Evolutionary conservation across 64 coral and sea anemone genomes (phyloP).

Genomic region (Pachyseris speciosa): DNA sequence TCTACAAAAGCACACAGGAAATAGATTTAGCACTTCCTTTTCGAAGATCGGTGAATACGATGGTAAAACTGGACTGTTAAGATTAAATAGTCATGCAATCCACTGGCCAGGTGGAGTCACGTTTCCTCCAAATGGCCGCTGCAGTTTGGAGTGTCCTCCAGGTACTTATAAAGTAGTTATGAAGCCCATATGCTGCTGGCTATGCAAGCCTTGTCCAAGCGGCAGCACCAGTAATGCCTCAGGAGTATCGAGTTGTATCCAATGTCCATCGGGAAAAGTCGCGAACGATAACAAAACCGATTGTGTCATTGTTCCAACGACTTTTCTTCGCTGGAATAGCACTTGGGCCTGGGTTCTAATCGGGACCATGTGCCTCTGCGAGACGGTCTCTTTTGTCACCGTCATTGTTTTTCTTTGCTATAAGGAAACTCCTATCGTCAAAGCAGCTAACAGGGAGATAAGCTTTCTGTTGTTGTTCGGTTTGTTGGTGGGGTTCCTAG

Average conservation of each 20-base stretch:
- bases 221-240: constrained; percentile 43
- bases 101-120: constrained; percentile 19
- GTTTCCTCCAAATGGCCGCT: background rate
- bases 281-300: constrained; percentile 49
- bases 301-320: constrained; percentile 48
- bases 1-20: background rate
- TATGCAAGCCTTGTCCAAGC: constrained; percentile 48
- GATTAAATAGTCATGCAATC: background rate
- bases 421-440: constrained; percentile 64
- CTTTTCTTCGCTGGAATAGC: constrained; percentile 48
- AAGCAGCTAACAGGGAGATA: constrained; percentile 63
- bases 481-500: constrained; percentile 50
- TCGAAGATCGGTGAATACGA: constrained; percentile 32
- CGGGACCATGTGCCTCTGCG: constrained; percentile 16
- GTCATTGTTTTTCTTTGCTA: constrained; percentile 48
- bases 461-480: constrained; percentile 49
- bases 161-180: constrained; percentile 39
- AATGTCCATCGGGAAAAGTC: constrained; percentile 11
- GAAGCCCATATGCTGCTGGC: constrained; percentile 71
- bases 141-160: constrained; percentile 47
- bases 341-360: constrained; percentile 43
- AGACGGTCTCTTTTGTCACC: constrained; percentile 31
- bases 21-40: background rate
- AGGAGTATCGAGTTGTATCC: constrained; percentile 17
- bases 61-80: constrained; percentile 24